phyloP scores from a whole-genome alignment of 1,140 invertebrate species.

The Listronotus bonariensis region DNA sequence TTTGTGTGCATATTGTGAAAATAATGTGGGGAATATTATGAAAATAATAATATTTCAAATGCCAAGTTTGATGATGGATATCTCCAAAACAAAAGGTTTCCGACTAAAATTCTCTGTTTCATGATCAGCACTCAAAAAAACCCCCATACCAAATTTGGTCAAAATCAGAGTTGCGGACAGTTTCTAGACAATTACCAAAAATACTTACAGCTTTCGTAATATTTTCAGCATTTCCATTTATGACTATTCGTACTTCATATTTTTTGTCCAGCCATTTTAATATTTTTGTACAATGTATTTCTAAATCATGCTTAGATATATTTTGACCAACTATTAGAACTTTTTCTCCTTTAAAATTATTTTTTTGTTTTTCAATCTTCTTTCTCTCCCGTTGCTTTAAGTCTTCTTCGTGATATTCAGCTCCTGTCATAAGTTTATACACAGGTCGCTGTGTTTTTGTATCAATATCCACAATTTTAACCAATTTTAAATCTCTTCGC shows the following conservation, averaged over 20 bases:
- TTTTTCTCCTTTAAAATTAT: constrained; percentile 61
- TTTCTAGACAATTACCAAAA: too few relatives aligned
- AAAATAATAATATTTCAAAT: too few relatives aligned
- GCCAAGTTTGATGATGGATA: too few relatives aligned
- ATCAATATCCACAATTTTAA: constrained; percentile 67
- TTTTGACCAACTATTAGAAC: constrained; percentile 63
- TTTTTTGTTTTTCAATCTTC: constrained; percentile 43
- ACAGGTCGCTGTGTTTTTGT: constrained; percentile 65
- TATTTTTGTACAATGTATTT: constrained; percentile 64
- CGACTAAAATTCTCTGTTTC: too few relatives aligned
- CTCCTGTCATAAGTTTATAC: constrained; percentile 62
- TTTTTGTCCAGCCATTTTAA: constrained; percentile 66
- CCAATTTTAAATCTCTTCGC: constrained; percentile 65
- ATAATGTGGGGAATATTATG: too few relatives aligned
- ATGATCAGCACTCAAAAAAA: too few relatives aligned
- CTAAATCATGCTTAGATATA: constrained; percentile 68
- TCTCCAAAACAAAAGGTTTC: too few relatives aligned
- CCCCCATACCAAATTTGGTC: too few relatives aligned
- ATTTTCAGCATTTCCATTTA: constrained; percentile 59
- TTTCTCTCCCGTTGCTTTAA: constrained; percentile 52
- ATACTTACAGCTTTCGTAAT: constrained; percentile 58
- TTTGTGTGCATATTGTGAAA: too few relatives aligned
- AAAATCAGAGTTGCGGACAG: too few relatives aligned
- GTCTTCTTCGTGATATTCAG: constrained; percentile 52
- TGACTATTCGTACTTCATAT: constrained; percentile 64